Percentiles rank a stretch among this genome's conserved stretches.
These are phyloP conservation scores for Eidolon helvum DNA, from an alignment of 2,113 vertebrate genomes.

Conservation along the genomic window DNA sequence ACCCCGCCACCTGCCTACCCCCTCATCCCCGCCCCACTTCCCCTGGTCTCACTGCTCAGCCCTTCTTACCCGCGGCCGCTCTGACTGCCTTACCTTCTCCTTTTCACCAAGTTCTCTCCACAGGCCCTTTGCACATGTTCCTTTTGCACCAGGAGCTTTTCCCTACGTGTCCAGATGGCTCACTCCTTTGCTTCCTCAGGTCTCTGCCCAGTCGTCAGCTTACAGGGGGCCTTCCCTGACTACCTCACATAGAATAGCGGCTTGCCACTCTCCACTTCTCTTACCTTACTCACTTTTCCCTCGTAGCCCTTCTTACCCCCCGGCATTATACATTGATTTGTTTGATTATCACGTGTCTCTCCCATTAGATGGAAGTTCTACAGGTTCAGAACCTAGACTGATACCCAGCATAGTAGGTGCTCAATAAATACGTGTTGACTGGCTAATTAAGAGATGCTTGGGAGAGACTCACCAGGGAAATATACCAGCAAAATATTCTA, in stretches of 20 bases:
- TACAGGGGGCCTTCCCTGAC: neutral
- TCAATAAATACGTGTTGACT: neutral
- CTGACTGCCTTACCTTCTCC: neutral
- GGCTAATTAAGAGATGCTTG: neutral
- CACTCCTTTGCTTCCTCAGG: neutral
- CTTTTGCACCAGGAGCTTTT: neutral
- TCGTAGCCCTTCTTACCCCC: neutral
- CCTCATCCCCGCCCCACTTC: rapidly evolving
- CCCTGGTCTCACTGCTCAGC: neutral
- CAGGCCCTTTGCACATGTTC: slow-evolving; percentile 26
- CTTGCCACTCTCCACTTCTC: neutral
- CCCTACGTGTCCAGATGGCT: neutral
- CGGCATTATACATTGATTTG: neutral
- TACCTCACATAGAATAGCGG: neutral
- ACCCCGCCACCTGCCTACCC: too few relatives aligned
- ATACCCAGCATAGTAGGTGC: neutral
- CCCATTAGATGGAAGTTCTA: neutral
- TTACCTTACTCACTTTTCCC: neutral
- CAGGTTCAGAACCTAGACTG: neutral
- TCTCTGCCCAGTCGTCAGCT: neutral
- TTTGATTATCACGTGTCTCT: neutral
- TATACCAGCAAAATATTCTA: neutral
- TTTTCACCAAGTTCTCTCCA: neutral
- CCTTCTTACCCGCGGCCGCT: neutral
- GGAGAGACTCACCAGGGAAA: neutral